Conservation (phyloP, 1,140 invertebrate species). For the Rhopalosiphum padi region DNA sequence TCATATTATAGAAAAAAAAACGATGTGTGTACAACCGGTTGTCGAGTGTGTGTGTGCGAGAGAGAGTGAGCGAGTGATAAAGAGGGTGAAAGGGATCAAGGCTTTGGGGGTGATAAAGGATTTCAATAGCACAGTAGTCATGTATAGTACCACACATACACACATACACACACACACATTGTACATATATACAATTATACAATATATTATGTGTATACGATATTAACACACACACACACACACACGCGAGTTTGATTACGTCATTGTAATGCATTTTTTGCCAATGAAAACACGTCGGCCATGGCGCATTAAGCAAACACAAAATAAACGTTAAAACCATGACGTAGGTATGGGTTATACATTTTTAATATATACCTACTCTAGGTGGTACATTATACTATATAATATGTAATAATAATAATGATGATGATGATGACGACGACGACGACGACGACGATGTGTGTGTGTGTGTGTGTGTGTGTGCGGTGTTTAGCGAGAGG, state of each 20-base stretch:
- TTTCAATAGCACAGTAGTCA: constrained; percentile 7
- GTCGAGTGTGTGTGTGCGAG: neutral
- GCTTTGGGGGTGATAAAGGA: neutral
- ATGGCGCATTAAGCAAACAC: constrained; percentile 53
- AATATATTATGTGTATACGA: neutral
- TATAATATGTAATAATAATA: neutral
- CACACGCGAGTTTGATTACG: constrained; percentile 34
- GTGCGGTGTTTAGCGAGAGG: constrained; percentile 16
- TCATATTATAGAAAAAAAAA: neutral
- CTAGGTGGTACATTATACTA: neutral
- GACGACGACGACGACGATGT: neutral
- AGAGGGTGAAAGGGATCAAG: neutral
- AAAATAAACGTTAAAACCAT: constrained; percentile 51
- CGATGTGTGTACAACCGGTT: constrained; percentile 3
- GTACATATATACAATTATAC: no score
- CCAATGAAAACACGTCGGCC: constrained; percentile 38
- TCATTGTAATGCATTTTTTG: constrained; percentile 48
- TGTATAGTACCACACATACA: neutral
- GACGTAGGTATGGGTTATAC: constrained; percentile 1
- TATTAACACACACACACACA: neutral
- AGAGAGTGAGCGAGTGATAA: neutral
- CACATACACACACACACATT: neutral
- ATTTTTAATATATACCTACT: constrained; percentile 7
- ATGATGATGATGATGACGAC: neutral
- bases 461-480: neutral